phyloP scores from a whole-genome alignment of 2,113 vertebrate genomes.

The Trinectes maculatus region DNA sequence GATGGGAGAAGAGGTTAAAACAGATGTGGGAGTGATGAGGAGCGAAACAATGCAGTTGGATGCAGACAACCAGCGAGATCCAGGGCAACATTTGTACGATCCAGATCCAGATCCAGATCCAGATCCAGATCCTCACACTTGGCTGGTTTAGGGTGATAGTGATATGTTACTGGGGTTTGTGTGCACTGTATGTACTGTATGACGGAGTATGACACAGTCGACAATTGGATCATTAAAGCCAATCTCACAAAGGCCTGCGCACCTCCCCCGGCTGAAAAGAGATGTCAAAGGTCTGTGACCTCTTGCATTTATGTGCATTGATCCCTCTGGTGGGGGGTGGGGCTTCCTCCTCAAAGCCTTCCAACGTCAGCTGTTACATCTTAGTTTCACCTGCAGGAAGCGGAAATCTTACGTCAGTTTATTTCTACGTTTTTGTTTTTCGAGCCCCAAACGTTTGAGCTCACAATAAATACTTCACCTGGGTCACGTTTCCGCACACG shows the following conservation, averaged over 20 bases:
- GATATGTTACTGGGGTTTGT: no score
- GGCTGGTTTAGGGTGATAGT: background rate
- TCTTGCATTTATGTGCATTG: slow-evolving; percentile 83
- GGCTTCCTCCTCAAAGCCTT: slow-evolving; percentile 59
- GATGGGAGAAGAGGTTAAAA: slow-evolving; percentile 44
- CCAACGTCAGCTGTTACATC: slow-evolving; percentile 76
- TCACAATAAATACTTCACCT: background rate
- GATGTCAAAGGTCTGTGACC: slow-evolving; percentile 85
- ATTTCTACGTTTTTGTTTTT: no score
- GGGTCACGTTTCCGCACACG: background rate
- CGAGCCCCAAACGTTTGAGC: no score
- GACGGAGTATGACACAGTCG: slow-evolving; percentile 62
- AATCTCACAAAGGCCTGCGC: slow-evolving; percentile 75
- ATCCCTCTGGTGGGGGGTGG: slow-evolving; percentile 76
- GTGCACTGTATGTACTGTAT: slow-evolving; percentile 72
- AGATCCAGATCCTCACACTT: slow-evolving; percentile 8
- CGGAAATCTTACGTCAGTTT: background rate
- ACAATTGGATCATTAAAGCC: slow-evolving; percentile 81
- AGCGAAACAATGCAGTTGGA: slow-evolving; percentile 52
- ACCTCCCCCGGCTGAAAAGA: slow-evolving; percentile 76
- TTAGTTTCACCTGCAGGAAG: slow-evolving; percentile 77
- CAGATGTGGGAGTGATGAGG: slow-evolving; percentile 60
- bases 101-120: background rate
- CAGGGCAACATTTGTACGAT: background rate
- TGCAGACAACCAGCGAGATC: slow-evolving; percentile 14